Percentiles rank a stretch among this genome's conserved stretches.
phyloP scores from a whole-genome alignment of 2,888 invertebrate genomes.

The Hyles lineata region DNA sequence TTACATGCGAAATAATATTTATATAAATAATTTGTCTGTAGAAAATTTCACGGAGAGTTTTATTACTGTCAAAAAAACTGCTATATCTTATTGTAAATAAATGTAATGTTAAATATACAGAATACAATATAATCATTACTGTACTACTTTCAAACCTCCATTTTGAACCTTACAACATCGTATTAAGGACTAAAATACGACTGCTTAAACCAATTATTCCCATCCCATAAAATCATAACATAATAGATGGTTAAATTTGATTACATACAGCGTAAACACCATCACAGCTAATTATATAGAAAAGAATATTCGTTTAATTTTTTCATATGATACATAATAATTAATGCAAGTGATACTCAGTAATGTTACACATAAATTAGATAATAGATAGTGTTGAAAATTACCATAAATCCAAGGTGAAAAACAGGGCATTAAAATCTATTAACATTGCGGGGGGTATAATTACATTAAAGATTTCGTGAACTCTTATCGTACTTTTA shows the following conservation, averaged over 20 bases:
- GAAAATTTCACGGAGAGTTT: no score
- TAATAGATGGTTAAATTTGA: conserved; percentile 18
- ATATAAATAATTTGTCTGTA: no score
- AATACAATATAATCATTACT: background rate
- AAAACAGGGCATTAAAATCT: conserved; percentile 11
- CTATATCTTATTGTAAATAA: no score
- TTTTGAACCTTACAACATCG: background rate
- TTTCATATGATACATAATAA: conserved; percentile 9
- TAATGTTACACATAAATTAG: conserved; percentile 23
- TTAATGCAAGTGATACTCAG: conserved; percentile 25
- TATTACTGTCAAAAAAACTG: no score
- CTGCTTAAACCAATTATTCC: background rate
- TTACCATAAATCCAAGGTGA: conserved; percentile 19
- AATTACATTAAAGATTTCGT: conserved; percentile 20
- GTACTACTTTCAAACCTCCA: background rate
- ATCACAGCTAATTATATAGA: conserved; percentile 4
- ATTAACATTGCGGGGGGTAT: background rate
- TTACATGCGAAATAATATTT: no score
- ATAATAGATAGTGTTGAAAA: conserved; percentile 12
- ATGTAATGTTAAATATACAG: background rate
- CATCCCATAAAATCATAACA: conserved; percentile 17
- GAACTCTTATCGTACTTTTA: conserved; percentile 12
- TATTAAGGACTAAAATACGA: background rate
- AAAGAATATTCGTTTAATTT: conserved; percentile 20
- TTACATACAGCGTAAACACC: conserved; percentile 11